A percentile compares a stretch with the other conserved stretches of the same genome.
Evolutionary conservation across 1,140 invertebrate genomes (phyloP).

Genomic region (Dolichoris vasculosae): DNA sequence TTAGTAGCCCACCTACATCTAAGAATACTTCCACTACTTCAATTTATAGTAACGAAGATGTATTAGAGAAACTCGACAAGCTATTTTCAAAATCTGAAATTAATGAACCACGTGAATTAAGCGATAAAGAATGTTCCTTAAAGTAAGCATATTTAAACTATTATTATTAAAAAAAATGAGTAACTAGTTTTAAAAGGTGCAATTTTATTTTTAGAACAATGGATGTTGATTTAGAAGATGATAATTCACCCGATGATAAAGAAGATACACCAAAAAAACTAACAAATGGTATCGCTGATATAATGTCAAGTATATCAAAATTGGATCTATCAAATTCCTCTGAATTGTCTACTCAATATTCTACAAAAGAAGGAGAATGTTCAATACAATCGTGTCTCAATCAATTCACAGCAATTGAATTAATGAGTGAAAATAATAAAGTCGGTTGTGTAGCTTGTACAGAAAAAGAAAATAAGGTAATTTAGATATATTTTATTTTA

Average conservation of each 20-base stretch:
- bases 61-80: conserved; percentile 35
- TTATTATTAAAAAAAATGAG: neutral
- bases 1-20: conserved; percentile 59
- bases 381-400: conserved; percentile 91
- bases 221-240: neutral
- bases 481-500: neutral
- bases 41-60: conserved; percentile 49
- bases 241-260: conserved; percentile 24
- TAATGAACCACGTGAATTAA: conserved; percentile 45
- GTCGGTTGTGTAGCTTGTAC: conserved; percentile 94
- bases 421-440: conserved; percentile 93
- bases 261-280: conserved; percentile 29
- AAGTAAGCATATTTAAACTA: conserved; percentile 34
- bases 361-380: conserved; percentile 84
- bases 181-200: neutral
- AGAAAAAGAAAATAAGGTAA: conserved; percentile 78
- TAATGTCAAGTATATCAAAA: conserved; percentile 58
- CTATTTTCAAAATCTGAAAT: conserved; percentile 20
- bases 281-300: conserved; percentile 44
- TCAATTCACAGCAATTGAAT: conserved; percentile 92
- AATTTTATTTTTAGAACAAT: conserved; percentile 40
- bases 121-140: conserved; percentile 47
- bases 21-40: conserved; percentile 65
- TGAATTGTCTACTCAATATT: conserved; percentile 75
- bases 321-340: conserved; percentile 55